These are phyloP conservation scores for Hippocampus abdominalis DNA, from an alignment of 2,113 vertebrate genomes.

Conservation along the genomic window DNA sequence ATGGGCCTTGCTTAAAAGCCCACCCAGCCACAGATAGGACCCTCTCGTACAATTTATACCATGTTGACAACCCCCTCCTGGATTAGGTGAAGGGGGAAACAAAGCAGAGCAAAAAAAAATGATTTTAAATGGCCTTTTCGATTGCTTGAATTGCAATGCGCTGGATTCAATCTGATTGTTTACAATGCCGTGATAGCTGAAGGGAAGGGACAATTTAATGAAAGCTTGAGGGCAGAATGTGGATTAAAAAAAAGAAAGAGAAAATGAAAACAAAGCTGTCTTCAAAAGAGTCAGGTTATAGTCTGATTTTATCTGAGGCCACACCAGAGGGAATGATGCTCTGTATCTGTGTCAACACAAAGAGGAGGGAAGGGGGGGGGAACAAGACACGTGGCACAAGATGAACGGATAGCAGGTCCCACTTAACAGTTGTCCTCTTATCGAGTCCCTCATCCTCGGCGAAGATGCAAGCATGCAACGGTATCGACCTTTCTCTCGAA, in stretches of 20 bases:
- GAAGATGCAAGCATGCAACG: slow-evolving; percentile 5
- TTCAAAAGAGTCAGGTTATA: slow-evolving; percentile 56
- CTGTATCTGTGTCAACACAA: slow-evolving; percentile 53
- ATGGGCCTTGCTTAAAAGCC: slow-evolving; percentile 72
- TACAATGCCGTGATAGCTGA: slow-evolving; percentile 12
- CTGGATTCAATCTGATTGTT: slow-evolving; percentile 26
- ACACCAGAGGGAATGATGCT: slow-evolving; percentile 23
- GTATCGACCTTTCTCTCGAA: slow-evolving; percentile 37
- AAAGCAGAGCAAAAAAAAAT: slow-evolving; percentile 10
- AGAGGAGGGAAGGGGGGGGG: background rate
- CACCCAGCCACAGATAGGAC: slow-evolving; percentile 63
- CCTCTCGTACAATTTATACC: slow-evolving; percentile 56
- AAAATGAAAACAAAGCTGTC: slow-evolving; percentile 31
- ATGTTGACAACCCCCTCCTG: slow-evolving; percentile 42
- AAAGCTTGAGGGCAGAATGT: slow-evolving; percentile 19
- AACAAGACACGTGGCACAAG: slow-evolving; percentile 53
- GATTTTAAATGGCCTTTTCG: background rate
- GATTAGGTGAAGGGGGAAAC: slow-evolving; percentile 27
- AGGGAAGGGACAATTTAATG: slow-evolving; percentile 17
- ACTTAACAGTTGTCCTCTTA: slow-evolving; percentile 41
- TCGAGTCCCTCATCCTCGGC: slow-evolving; percentile 18
- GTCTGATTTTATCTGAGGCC: slow-evolving; percentile 64
- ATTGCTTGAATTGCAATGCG: background rate
- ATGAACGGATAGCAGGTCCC: slow-evolving; percentile 50
- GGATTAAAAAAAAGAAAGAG: background rate